A percentile compares a stretch with the other conserved stretches of the same genome.
Conservation (phyloP, 2,888 invertebrate genomes). For the Drosophila setosimentum region DNA sequence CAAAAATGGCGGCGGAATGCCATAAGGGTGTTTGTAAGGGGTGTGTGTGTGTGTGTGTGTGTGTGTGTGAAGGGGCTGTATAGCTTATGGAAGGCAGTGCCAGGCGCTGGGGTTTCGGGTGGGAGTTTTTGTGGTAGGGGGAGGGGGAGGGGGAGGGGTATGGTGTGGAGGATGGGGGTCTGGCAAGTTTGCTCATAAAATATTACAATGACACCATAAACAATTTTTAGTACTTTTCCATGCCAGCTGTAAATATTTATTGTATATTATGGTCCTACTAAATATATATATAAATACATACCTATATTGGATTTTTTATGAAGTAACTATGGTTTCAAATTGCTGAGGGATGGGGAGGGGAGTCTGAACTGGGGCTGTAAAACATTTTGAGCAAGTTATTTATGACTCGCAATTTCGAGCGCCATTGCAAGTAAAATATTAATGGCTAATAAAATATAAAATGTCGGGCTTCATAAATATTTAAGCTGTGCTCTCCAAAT, state of each 20-base stretch:
- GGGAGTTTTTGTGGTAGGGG: slow-evolving; percentile 2
- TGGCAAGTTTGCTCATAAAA: slow-evolving; percentile 70
- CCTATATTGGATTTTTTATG: slow-evolving; percentile 73
- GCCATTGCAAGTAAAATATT: slow-evolving; percentile 58
- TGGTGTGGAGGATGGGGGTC: neutral
- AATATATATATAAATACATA: slow-evolving; percentile 41
- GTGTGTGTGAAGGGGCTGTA: slow-evolving; percentile 9
- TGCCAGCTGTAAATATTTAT: slow-evolving; percentile 78
- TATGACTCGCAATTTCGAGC: slow-evolving; percentile 54
- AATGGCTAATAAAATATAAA: slow-evolving; percentile 73
- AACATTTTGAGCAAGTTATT: slow-evolving; percentile 60
- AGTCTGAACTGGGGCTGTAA: slow-evolving; percentile 16
- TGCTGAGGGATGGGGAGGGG: neutral
- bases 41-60: slow-evolving; percentile 5
- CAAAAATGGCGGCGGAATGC: slow-evolving; percentile 47
- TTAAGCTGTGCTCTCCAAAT: slow-evolving; percentile 35
- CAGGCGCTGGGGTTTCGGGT: slow-evolving; percentile 51
- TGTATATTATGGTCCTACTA: slow-evolving; percentile 49
- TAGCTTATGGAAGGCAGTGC: slow-evolving; percentile 49
- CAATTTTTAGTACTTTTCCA: slow-evolving; percentile 72
- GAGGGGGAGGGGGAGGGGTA: neutral
- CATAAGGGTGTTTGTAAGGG: slow-evolving; percentile 35
- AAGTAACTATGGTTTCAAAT: slow-evolving; percentile 73
- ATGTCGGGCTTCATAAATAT: slow-evolving; percentile 50
- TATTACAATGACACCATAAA: slow-evolving; percentile 82